phyloP scores from a whole-genome alignment of 2,113 vertebrate species.

The Struthidea cinerea region DNA sequence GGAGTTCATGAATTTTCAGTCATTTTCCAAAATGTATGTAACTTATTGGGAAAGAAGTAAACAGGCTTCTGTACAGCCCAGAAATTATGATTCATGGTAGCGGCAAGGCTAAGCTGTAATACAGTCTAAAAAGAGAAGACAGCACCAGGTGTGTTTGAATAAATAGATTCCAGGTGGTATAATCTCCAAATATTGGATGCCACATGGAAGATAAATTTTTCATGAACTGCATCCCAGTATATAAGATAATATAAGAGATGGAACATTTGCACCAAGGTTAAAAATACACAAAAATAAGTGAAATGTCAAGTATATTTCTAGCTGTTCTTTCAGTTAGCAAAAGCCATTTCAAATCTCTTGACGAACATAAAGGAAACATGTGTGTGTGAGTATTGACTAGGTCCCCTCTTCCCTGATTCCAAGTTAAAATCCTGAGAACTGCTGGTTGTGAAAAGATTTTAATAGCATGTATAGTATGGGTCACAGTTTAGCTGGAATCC shows the following conservation, averaged over 20 bases:
- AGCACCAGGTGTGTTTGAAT: constrained; percentile 18
- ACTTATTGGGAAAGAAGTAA: background rate
- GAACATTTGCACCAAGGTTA: constrained; percentile 53
- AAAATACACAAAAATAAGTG: constrained; percentile 54
- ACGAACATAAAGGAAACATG: constrained; percentile 15
- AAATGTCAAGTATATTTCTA: constrained; percentile 44
- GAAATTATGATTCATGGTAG: constrained; percentile 6
- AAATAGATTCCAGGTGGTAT: constrained; percentile 40
- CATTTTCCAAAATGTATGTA: background rate
- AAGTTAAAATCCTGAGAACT: background rate
- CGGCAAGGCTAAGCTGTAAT: background rate
- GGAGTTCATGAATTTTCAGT: background rate
- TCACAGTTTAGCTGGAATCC: background rate
- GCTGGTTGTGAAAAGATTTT: background rate
- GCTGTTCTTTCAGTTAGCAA: constrained; percentile 31
- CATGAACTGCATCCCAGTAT: constrained; percentile 8
- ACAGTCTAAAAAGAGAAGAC: background rate
- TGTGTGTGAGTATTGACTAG: background rate
- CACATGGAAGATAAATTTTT: constrained; percentile 48
- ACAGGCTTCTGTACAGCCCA: background rate
- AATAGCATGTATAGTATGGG: background rate
- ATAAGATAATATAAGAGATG: background rate
- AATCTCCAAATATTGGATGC: constrained; percentile 17
- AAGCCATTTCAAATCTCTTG: constrained; percentile 31
- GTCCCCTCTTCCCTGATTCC: background rate